A percentile compares a stretch with the other conserved stretches of the same genome.
phyloP scores from a whole-genome alignment of 37 sponge, comb jelly and placozoan genomes.

The Mnemiopsis leidyi region DNA sequence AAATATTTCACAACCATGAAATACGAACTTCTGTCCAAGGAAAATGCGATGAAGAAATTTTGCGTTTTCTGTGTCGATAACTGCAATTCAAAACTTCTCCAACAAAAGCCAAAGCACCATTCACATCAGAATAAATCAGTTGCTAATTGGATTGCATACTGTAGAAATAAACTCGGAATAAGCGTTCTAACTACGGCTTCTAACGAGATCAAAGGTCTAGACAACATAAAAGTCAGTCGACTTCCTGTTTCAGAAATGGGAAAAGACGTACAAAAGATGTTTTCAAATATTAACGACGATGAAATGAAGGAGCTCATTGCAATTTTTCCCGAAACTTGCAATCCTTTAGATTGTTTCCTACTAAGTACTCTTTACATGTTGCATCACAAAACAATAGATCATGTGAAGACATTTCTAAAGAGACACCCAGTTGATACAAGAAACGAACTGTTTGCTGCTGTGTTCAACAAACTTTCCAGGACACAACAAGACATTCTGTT shows the following conservation, averaged over 20 bases:
- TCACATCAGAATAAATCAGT: not conserved
- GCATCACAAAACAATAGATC: not conserved
- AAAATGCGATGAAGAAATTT: conserved; percentile 10
- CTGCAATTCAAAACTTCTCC: conserved; percentile 7
- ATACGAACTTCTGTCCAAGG: conserved; percentile 27
- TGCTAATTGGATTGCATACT: not conserved
- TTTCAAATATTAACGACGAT: not conserved
- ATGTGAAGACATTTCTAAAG: not conserved
- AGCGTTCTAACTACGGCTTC: conserved; percentile 22
- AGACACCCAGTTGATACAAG: not conserved
- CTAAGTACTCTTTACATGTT: conserved; percentile 15
- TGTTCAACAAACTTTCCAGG: not conserved
- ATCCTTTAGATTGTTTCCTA: conserved; percentile 32
- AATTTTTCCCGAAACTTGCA: not conserved
- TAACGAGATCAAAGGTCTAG: not conserved
- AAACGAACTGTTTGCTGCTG: conserved; percentile 21
- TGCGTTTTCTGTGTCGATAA: conserved; percentile 36
- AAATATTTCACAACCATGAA: not conserved
- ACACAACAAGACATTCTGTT: not conserved
- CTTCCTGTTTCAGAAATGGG: not conserved
- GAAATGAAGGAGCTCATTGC: not conserved
- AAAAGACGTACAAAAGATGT: not conserved
- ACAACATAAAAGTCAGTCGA: not conserved
- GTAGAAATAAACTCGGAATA: not conserved
- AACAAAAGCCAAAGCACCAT: not conserved